Percentiles rank a stretch among this genome's conserved stretches.
These are phyloP conservation scores for Phalloptychus januarius DNA, from an alignment of 2,797 vertebrate genomes.

Conservation along the genomic window DNA sequence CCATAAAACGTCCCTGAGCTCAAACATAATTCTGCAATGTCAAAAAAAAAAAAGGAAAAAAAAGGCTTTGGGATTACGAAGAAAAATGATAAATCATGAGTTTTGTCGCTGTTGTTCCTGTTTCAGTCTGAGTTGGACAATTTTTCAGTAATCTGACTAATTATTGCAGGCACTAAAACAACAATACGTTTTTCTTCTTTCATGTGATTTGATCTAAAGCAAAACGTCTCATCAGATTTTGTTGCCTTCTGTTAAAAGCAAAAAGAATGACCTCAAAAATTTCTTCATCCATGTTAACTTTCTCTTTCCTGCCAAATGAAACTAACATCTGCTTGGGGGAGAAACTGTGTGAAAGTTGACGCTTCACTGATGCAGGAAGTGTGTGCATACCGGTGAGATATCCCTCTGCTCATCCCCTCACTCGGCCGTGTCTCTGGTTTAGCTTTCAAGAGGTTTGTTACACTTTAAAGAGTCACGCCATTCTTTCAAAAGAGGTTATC, in stretches of 20 bases:
- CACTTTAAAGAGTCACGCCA: no score
- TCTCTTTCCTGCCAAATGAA: background rate
- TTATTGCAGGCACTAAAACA: background rate
- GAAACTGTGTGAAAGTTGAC: background rate
- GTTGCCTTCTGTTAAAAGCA: background rate
- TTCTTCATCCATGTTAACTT: background rate
- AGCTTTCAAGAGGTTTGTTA: no score
- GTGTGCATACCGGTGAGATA: background rate
- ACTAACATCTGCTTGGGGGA: background rate
- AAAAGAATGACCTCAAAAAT: background rate
- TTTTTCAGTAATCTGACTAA: background rate
- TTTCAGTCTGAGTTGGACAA: background rate
- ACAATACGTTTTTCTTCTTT: no score
- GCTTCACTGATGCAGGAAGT: background rate
- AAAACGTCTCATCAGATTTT: background rate
- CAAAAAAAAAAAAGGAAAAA: background rate
- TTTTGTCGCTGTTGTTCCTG: background rate
- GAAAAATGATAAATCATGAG: background rate
- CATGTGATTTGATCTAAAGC: no score
- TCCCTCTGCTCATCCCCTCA: no score
- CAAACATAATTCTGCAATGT: background rate
- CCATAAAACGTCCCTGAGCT: background rate
- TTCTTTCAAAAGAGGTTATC: no score
- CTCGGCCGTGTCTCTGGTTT: no score
- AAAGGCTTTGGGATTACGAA: no score